Base-by-base conservation (phyloP, 2,113 vertebrate species). In the Daubentonia madagascariensis region DNA sequence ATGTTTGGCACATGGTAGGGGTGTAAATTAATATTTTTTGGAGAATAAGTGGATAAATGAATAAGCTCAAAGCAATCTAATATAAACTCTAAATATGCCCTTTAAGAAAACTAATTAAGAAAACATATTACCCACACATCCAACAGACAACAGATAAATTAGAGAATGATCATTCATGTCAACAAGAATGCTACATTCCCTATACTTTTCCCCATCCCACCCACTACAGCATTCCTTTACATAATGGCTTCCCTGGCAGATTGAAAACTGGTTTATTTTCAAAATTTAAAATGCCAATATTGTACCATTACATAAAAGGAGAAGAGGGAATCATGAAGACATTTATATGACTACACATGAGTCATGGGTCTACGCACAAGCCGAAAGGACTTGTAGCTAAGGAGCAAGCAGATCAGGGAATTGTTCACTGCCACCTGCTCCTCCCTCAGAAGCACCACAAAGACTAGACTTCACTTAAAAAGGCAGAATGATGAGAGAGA, bases 101-200 rank as follows among this genome's bases (percentile, higher is more conserved):
- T 94, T 70, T 57, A 80, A 93, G 75, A 83, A 37, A 61, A 67
- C 30, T 14, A 17, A n/a, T 45, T 65, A 76, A 80, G 54, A 75
- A 93, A 87, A 84, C 1, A 18, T 22, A 45, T 35, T 25, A 54
- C 18, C 30, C n/a, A 35, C 52, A 73, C 65, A 73, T 67, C 37
- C 45, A 75, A 85, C 9, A 73, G 35, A 28, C 63, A 50, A 43
- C 17, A 28, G 23, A 32, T 73, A 30, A 40, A 16, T 8, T 13
- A 52, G 68, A 8, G 67, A 54, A 14, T 0, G 43, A 12, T 22
- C 30, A 6, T 17, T 85, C 23, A 22, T 0, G 5, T n/a, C 54
- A 37, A 63, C 76, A 89, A 93, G 50, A 72, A 65, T 59, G 65
- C 50, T 10, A 16, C 4, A 32, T 17, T 43, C 9, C 32, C 25